Evolutionary conservation across 2,888 invertebrate species (phyloP), one percentile per base, ranked within the genome.

Genomic region (Drosophila affinis): DNA sequence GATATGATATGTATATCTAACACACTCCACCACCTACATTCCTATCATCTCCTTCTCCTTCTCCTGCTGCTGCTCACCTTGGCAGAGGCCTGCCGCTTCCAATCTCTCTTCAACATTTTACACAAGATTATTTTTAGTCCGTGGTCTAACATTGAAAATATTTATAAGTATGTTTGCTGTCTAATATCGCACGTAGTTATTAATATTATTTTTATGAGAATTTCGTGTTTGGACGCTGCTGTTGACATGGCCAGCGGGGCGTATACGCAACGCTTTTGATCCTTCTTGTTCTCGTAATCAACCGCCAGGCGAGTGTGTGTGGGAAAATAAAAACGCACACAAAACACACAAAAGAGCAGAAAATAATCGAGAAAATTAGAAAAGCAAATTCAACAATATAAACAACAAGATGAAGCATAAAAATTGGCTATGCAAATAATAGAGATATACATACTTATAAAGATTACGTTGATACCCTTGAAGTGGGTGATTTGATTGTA

Each of bases 131-230:
- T 79, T 77, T 82, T 75, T 87, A 77, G 86, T 48, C 39, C 68
- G 68, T 80, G 74, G 83, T 54, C 72, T 88, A 84, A 80, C 83
- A 84, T 84, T 84, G 88, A 84, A 84, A 85, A 75, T 63, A 56
- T 47, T 74, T 56, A 77, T 63, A 59, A 57, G 45, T 57, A 55
- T 62, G 44, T 55, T 63, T 58, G 76, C 53, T 51, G 48, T 79
- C 86, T 85, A 75, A 79, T 75, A 79, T 71, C 61, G 72, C 77
- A 67, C 79, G 73, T 85, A 72, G 74, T 79, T 68, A 67, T 74
- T 65, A 67, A 69, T 69, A 75, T 69, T 69, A 69, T 64, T 61
- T 64, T 55, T 75, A 60, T 74, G 54, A 46, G 59, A 34, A 32
- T 58, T 56, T 67, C 49, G 68, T 68, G 69, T 67, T 67, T 68